Percentiles rank a stretch among this genome's conserved stretches.
These are phyloP conservation scores for Morinoia aosen DNA, from an alignment of 2,888 invertebrate genomes.

Conservation along the genomic window DNA sequence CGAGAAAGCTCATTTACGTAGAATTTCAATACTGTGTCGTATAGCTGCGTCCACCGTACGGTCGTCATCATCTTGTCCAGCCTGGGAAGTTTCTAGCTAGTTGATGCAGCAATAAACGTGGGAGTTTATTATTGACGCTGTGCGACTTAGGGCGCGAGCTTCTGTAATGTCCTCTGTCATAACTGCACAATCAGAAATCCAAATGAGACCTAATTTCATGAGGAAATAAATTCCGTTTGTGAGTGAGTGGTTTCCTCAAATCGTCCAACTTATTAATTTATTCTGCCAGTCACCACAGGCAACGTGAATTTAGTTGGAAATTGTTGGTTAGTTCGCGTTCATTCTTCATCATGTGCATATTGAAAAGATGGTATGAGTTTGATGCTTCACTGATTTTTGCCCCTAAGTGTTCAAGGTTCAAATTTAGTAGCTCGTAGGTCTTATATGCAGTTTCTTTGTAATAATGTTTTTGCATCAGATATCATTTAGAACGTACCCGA, in stretches of 20 bases:
- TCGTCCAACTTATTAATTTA: not conserved
- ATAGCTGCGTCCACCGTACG: no score
- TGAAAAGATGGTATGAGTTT: not conserved
- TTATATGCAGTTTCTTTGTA: no score
- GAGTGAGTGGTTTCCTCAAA: not conserved
- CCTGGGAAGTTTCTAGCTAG: not conserved
- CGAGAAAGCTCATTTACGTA: no score
- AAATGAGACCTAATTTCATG: not conserved
- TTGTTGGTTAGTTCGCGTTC: not conserved
- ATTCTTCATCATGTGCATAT: not conserved
- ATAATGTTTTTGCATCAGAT: no score
- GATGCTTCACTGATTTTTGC: not conserved
- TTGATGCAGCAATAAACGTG: not conserved
- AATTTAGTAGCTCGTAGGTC: no score
- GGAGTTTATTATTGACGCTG: not conserved
- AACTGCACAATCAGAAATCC: not conserved
- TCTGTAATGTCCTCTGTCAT: not conserved
- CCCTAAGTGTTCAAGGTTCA: no score
- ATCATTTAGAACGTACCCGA: no score
- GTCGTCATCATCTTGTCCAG: no score
- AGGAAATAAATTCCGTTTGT: not conserved
- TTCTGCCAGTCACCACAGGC: not conserved
- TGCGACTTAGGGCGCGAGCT: not conserved
- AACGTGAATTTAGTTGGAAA: not conserved
- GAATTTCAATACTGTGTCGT: no score